Evolutionary conservation across 2,113 vertebrate genomes (phyloP), one percentile per base, ranked within the genome.

Genomic region (Halcyon senegalensis): DNA sequence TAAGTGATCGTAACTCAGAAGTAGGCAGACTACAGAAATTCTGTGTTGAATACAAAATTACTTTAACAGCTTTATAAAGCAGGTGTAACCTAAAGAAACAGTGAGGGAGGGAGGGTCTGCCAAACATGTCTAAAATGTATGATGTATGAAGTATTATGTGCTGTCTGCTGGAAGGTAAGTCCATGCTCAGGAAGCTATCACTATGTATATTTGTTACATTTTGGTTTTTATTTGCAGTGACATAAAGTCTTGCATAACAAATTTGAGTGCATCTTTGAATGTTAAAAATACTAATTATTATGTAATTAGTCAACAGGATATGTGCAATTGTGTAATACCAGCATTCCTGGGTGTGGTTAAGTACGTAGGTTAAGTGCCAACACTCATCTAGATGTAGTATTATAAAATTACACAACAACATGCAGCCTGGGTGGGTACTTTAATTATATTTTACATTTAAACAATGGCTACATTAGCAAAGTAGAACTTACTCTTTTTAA

Each of bases 251-350:
- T 97, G 94, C 62, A 23, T 95, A 97, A 97, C 63, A 11, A 15
- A 96, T 91, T 93, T 94, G 84, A 97, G 64, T 94, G 72, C 91
- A 94, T 92, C 94, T 93, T 73, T 97, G 90, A 98, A 96, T 92
- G 76, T 95, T 95, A 95, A 98, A 95, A 97, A 90, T 94, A 94
- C 68, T 90, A 94, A 93, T 96, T 92, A 97, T 98, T 98, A 96
- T 87, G 41, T 97, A 98, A 98, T 97, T 97, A 98, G 96, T 94
- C 92, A 96, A 91, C 92, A 97, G 97, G 95, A 97, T 97, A 87
- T 96, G 81, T 97, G 93, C 91, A 96, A 96, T 96, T 97, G 94
- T 94, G 97, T 94, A 97, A 97, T 93, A 95, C 89, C 80, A 93
- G 89, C 81, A 85, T 95, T 97, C 94, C 76, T 97, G 94, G 87